These are phyloP conservation scores for Zingel zingel DNA, from an alignment of 2,113 vertebrate species.

Conservation along the genomic window DNA sequence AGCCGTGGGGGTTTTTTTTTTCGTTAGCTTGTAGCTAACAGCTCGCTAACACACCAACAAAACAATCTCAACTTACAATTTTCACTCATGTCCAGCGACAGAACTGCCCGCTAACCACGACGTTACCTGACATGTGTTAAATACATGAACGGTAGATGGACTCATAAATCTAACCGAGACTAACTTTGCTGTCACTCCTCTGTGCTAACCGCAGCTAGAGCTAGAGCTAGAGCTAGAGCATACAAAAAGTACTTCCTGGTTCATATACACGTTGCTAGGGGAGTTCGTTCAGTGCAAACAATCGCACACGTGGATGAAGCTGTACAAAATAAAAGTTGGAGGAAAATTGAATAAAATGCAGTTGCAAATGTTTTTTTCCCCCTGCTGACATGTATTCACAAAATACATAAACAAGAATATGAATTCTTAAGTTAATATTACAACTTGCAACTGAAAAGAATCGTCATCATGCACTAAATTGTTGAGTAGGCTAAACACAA, in stretches of 20 bases:
- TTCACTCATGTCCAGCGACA: slow-evolving; percentile 30
- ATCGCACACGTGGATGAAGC: slow-evolving; percentile 47
- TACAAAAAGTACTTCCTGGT: slow-evolving; percentile 81
- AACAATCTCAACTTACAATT: slow-evolving; percentile 63
- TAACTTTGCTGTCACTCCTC: slow-evolving; percentile 47
- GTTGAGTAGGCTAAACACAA: neutral
- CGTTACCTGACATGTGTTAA: slow-evolving; percentile 11
- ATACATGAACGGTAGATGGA: neutral
- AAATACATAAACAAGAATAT: neutral
- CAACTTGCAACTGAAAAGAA: neutral
- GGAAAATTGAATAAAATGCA: too few relatives aligned
- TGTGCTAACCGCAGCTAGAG: slow-evolving; percentile 26
- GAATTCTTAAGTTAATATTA: neutral
- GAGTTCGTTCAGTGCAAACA: slow-evolving; percentile 60
- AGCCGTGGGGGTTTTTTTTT: slow-evolving; percentile 16
- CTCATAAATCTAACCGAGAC: neutral
- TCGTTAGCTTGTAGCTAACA: slow-evolving; percentile 56
- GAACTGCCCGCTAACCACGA: neutral
- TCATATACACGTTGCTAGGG: slow-evolving; percentile 79
- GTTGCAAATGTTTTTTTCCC: neutral
- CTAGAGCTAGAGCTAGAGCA: slow-evolving; percentile 27
- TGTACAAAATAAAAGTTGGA: neutral
- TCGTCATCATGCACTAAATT: neutral
- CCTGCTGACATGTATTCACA: neutral
- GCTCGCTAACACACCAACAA: slow-evolving; percentile 43